Conservation (phyloP, 1,140 invertebrate genomes). For the Drosophila lowei region DNA sequence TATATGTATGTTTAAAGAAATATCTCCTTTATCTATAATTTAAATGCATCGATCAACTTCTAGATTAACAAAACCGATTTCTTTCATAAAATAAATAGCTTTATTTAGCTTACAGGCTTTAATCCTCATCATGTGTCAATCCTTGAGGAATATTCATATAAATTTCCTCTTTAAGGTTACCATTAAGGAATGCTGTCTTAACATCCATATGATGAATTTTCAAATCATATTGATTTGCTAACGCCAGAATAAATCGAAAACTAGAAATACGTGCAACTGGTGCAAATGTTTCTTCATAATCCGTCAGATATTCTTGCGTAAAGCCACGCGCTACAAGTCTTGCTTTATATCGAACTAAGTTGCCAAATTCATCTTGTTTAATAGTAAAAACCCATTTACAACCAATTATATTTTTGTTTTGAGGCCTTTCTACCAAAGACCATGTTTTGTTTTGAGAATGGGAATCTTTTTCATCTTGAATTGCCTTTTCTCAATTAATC, state of each 20-base stretch:
- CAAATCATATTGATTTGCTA: slow-evolving; percentile 83
- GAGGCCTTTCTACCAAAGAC: slow-evolving; percentile 80
- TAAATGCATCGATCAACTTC: too few relatives aligned
- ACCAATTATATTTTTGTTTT: slow-evolving; percentile 80
- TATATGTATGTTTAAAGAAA: too few relatives aligned
- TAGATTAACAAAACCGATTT: too few relatives aligned
- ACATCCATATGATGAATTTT: slow-evolving; percentile 68
- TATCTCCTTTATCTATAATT: too few relatives aligned
- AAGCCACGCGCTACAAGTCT: too few relatives aligned
- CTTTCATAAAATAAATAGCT: too few relatives aligned
- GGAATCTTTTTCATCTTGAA: slow-evolving; percentile 79
- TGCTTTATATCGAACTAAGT: slow-evolving; percentile 82
- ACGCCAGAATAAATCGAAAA: slow-evolving; percentile 67
- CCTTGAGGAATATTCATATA: too few relatives aligned
- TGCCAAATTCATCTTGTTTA: slow-evolving; percentile 72
- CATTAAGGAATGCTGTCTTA: slow-evolving; percentile 5
- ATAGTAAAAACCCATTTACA: slow-evolving; percentile 79
- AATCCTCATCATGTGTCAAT: too few relatives aligned
- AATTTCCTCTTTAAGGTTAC: too few relatives aligned
- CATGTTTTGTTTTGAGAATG: slow-evolving; percentile 76
- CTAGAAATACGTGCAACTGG: slow-evolving; percentile 37
- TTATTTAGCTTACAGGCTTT: too few relatives aligned
- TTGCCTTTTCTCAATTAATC: slow-evolving; percentile 44
- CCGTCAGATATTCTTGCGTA: too few relatives aligned
- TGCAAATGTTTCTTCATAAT: slow-evolving; percentile 57